Evolutionary conservation across 2,113 vertebrate genomes (phyloP).

Genomic region (Thamnophis sirtalis): DNA sequence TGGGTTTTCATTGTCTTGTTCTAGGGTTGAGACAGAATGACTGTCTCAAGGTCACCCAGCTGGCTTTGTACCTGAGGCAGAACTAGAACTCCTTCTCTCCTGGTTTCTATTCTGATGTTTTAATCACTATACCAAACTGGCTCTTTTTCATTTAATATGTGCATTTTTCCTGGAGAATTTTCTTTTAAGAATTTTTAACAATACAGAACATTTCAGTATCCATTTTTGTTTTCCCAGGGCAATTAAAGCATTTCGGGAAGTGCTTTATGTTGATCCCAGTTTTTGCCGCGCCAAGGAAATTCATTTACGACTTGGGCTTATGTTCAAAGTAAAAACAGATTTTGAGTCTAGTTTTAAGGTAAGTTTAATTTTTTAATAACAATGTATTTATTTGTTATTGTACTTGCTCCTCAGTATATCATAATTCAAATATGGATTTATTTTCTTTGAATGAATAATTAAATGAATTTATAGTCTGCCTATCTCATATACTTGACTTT

Average conservation of each 20-base stretch:
- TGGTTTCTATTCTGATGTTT: not conserved
- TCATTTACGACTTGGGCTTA: conserved; percentile 96
- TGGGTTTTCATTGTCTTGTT: not conserved
- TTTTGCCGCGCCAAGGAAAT: conserved; percentile 97
- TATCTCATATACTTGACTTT: not conserved
- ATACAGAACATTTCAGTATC: conserved; percentile 3
- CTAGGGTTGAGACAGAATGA: not conserved
- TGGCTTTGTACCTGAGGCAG: not conserved
- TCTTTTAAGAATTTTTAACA: not conserved
- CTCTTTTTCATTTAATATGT: not conserved
- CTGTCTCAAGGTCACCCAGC: not conserved
- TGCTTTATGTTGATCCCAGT: conserved; percentile 96
- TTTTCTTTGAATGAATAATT: not conserved
- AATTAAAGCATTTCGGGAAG: conserved; percentile 98
- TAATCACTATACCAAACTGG: not conserved
- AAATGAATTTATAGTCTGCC: not conserved
- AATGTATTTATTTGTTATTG: conserved; percentile 8
- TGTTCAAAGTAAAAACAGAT: conserved; percentile 99
- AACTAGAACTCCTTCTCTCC: not conserved
- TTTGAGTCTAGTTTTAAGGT: conserved; percentile 98
- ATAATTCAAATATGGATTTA: not conserved
- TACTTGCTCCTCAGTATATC: not conserved
- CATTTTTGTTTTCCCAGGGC: conserved; percentile 76
- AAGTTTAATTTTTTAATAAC: conserved; percentile 48
- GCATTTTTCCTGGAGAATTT: not conserved